These are phyloP conservation scores for Phanerotoma sp. DNA, from an alignment of 2,888 invertebrate species.

Conservation along the genomic window DNA sequence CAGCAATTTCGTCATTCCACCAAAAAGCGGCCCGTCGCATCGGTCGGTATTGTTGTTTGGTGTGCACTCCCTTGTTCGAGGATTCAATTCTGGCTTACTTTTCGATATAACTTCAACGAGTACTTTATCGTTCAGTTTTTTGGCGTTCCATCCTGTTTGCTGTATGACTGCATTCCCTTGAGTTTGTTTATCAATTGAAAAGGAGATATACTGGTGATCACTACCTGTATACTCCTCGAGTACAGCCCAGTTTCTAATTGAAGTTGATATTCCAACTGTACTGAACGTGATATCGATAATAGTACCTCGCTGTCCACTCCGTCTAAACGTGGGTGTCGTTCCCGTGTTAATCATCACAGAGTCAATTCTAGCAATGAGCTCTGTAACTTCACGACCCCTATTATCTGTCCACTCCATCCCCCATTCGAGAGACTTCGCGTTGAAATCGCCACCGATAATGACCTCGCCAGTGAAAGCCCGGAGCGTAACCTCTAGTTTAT, in stretches of 20 bases:
- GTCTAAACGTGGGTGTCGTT: conserved; percentile 7
- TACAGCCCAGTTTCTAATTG: neutral
- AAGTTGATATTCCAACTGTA: neutral
- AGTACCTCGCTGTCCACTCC: neutral
- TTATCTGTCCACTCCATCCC: conserved; percentile 17
- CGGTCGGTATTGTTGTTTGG: no score
- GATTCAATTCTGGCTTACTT: no score
- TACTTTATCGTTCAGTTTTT: no score
- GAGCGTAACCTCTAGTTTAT: conserved; percentile 17
- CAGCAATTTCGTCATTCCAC: no score
- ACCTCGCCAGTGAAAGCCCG: conserved; percentile 16
- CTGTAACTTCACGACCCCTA: conserved; percentile 11
- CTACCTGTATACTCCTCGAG: no score
- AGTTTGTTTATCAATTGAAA: no score
- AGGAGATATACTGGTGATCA: neutral
- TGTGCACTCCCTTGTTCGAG: no score
- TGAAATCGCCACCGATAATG: conserved; percentile 28
- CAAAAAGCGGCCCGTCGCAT: no score
- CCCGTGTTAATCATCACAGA: conserved; percentile 9
- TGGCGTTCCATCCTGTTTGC: neutral
- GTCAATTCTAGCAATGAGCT: conserved; percentile 20
- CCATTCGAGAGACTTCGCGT: conserved; percentile 31
- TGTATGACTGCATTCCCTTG: no score
- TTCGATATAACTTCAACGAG: no score
- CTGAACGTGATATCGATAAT: neutral